Conservation (phyloP, 2,888 invertebrate genomes). For the Brachyptera risi region DNA sequence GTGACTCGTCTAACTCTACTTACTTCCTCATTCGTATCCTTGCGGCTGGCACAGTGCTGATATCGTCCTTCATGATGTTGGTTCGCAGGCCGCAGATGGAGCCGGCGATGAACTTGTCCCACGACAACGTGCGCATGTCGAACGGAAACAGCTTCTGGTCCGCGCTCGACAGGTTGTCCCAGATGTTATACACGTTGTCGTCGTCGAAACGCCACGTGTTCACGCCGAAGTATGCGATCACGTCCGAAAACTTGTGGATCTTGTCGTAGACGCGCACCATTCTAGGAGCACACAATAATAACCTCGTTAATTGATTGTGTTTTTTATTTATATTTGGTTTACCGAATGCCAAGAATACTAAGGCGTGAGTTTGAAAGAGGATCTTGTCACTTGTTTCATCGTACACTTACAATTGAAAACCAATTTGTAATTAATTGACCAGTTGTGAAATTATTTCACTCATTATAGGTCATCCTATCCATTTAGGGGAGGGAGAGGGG, state of each 20-base stretch:
- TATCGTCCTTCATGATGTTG: conserved; percentile 75
- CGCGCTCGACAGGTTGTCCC: conserved; percentile 51
- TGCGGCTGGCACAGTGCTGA: conserved; percentile 67
- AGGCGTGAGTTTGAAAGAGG: too few relatives aligned
- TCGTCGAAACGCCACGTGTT: conserved; percentile 71
- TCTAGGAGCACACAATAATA: conserved; percentile 47
- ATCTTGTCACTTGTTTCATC: too few relatives aligned
- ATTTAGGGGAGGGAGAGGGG: too few relatives aligned
- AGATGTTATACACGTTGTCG: conserved; percentile 56
- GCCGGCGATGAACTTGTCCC: conserved; percentile 66
- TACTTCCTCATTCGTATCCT: conserved; percentile 57
- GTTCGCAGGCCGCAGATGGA: conserved; percentile 70
- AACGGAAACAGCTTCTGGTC: conserved; percentile 69
- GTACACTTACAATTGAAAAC: too few relatives aligned
- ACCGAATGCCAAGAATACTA: too few relatives aligned
- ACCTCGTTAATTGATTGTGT: too few relatives aligned
- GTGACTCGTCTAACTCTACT: too few relatives aligned
- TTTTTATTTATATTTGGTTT: not conserved
- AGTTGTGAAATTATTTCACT: too few relatives aligned
- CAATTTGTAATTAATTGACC: too few relatives aligned
- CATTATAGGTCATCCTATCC: too few relatives aligned
- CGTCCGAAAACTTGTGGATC: conserved; percentile 67
- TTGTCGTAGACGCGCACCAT: conserved; percentile 70
- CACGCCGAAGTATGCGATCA: conserved; percentile 73
- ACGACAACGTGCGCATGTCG: conserved; percentile 65